A percentile compares a stretch with the other conserved stretches of the same genome.
Conservation (phyloP, 2,113 vertebrate genomes). For the Pachyramphus minor region DNA sequence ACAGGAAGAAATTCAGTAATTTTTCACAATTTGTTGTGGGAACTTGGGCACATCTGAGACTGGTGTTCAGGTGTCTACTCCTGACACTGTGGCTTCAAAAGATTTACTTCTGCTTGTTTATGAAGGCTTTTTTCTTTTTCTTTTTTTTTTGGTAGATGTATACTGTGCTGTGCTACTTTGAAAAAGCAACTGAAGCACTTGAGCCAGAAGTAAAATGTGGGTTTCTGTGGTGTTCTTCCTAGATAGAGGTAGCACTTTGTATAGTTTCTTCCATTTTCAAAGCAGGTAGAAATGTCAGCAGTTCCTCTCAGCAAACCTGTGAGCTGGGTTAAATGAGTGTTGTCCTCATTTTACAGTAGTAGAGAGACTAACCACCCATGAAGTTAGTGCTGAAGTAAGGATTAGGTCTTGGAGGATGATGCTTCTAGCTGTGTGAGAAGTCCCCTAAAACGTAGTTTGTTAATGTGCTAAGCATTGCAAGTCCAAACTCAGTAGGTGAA, state of each 20-base stretch:
- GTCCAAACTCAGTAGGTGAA: not conserved
- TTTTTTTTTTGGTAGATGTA: not conserved
- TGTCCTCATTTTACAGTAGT: conserved; percentile 29
- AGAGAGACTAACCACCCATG: conserved; percentile 29
- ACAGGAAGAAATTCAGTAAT: not conserved
- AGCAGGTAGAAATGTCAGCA: not conserved
- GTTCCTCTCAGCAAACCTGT: not conserved
- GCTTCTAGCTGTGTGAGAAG: conserved; percentile 18
- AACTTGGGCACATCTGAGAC: not conserved
- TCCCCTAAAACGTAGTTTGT: conserved; percentile 29
- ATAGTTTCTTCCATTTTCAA: not conserved
- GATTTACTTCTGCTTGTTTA: not conserved
- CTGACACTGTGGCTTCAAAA: not conserved
- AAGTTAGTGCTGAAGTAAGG: not conserved
- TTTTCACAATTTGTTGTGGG: not conserved
- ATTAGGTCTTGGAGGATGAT: not conserved
- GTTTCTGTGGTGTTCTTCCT: not conserved
- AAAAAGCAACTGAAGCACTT: not conserved
- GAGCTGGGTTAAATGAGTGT: conserved; percentile 25
- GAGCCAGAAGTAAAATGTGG: not conserved
- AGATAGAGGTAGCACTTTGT: not conserved
- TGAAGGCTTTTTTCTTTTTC: not conserved
- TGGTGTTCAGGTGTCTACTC: not conserved
- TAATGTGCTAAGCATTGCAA: conserved; percentile 8
- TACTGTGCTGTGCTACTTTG: not conserved